Evolutionary conservation across 2,797 vertebrate species (phyloP).

Genomic region (Gephyroberyx darwinii): DNA sequence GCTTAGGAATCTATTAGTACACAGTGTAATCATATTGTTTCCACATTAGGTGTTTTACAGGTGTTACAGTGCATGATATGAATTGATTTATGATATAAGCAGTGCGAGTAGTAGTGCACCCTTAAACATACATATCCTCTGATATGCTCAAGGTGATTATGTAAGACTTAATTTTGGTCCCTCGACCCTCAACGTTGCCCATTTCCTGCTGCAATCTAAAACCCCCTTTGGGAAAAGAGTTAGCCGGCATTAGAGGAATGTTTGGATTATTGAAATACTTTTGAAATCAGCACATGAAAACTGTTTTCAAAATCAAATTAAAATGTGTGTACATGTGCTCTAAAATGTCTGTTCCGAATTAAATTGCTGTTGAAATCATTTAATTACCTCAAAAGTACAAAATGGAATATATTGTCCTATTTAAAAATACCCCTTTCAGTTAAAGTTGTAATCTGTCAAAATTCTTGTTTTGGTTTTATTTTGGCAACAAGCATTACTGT

Average conservation of each 20-base stretch:
- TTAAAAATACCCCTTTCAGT: too few relatives aligned
- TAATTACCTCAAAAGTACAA: neutral
- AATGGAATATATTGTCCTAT: too few relatives aligned
- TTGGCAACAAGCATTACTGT: too few relatives aligned
- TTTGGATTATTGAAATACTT: neutral
- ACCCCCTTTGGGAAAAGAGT: neutral
- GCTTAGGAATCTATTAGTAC: too few relatives aligned
- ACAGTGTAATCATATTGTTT: too few relatives aligned
- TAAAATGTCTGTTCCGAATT: neutral
- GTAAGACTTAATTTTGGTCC: neutral
- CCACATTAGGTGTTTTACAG: too few relatives aligned
- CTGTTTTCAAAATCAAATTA: too few relatives aligned
- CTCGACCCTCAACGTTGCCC: neutral
- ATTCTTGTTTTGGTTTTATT: too few relatives aligned
- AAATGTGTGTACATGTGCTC: neutral
- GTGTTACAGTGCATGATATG: neutral
- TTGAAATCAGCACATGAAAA: neutral
- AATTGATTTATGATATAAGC: neutral
- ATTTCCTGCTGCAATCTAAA: conserved; percentile 1
- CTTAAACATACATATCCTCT: neutral
- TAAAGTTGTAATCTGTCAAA: too few relatives aligned
- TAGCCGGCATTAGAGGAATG: neutral
- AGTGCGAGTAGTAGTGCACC: neutral
- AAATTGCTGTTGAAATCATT: neutral
- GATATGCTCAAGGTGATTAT: neutral